Base-by-base conservation (phyloP, 2,113 vertebrate genomes). In the Oplegnathus fasciatus region DNA sequence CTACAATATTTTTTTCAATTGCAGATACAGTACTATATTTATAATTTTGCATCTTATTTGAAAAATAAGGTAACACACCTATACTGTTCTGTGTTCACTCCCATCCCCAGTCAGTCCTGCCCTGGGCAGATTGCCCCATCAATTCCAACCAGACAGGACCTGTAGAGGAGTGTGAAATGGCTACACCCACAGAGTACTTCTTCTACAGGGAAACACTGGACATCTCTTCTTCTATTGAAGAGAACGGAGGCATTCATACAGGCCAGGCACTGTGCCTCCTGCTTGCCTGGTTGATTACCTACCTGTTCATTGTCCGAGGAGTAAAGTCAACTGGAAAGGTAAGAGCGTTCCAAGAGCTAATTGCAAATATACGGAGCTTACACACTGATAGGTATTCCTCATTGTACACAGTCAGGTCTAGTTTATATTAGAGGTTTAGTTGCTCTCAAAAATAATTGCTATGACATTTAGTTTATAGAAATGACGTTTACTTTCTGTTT, bases 181-280 rank as follows among this genome's bases (percentile, higher is more conserved):
- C 96, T 0, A 95, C 98, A 0, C 81, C 98, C n/a, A 99, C 98
- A 0, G 96, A 98, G 91, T 98, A 98, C 88, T 99, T 99, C 94
- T 99, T 97, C 96, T 99, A 97, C 93, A 93, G 97, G 18, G 94
- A 98, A 86, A 99, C 98, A 0, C 95, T 99, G 73, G 95, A 98
- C 92, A 97, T 99, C 91, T 96, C 97, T 0, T 78, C 97, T 0
- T 97, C 97, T 6, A 97, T 99, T 73, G 93, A 98, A 54, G 94
- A 93, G n/a, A 92, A 78, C 0, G 97, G 97, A 1, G 86, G 89
- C 1, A 1, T 99, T 62, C 97, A 98, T 76, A 96, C 92, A 87
- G 96, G 97, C 58, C 96, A 95, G 73, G 97, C 93, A 0, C 91
- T 98, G 70, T 98, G 97, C 85, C 95, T 98, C 11, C 26, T 95